Base-by-base conservation (phyloP, 2,888 invertebrate genomes). In the Acholoe squamosa region DNA sequence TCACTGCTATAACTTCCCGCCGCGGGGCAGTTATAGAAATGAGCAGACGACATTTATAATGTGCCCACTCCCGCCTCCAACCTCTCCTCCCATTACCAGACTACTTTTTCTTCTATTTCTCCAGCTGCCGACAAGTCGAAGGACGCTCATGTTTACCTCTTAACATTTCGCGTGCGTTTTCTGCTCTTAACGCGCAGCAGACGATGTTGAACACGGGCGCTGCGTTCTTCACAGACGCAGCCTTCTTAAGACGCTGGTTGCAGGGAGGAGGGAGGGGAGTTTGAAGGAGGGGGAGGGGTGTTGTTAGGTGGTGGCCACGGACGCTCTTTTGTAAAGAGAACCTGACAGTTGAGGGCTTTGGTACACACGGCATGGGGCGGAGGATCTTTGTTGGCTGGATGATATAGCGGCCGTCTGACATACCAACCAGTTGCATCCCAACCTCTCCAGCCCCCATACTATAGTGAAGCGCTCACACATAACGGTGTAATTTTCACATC, bases 31-130 rank as follows among this genome's bases (percentile, higher is more conserved):
- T 61, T 61, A 61, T 61, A 61, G 22, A 19, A 61, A 61, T 61
- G 61, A 61, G 61, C 61, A 61, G 61, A 61, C 61, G 61, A 61
- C 61, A 61, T n/a, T 61, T 61, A n/a, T 19, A 61, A 19, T n/a
- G 61, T 61, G 19, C 61, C n/a, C 61, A 19, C 61, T 61, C n/a
- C 61, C 61, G 19, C 61, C 61, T 61, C 61, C 61, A 61, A n/a
- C 61, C n/a, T n/a, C 61, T 61, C 61, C 61, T 61, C 61, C 61
- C 61, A 61, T n/a, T n/a, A 61, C 61, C 61, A 61, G 61, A 61
- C 61, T 7, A 61, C 61, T n/a, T 61, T 61, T n/a, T n/a, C 61
- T n/a, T 19, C n/a, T 19, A 7, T n/a, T 19, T 61, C 61, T 61
- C 61, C 61, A 61, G 10, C 43, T 43, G 43, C 43, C 43, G 43